These are phyloP conservation scores for Pollenia amentaria DNA, from an alignment of 2,888 invertebrate genomes.

Conservation along the genomic window DNA sequence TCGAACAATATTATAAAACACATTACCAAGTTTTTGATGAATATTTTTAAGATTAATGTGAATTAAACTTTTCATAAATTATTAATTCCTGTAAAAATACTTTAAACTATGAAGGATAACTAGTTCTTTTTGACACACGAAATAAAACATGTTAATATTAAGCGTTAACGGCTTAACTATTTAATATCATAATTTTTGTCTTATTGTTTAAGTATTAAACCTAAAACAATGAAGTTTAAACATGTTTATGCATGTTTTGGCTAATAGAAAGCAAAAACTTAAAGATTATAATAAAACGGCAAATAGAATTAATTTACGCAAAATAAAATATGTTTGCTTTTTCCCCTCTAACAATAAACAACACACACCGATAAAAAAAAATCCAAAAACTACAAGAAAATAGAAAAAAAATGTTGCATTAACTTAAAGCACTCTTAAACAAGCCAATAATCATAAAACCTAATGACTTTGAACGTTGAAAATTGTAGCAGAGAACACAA, in stretches of 20 bases:
- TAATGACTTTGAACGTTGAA: conserved; percentile 79
- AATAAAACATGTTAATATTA: too few relatives aligned
- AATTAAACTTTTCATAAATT: too few relatives aligned
- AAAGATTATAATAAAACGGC: conserved; percentile 27
- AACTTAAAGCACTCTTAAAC: conserved; percentile 77
- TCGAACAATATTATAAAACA: too few relatives aligned
- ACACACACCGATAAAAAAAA: conserved; percentile 68
- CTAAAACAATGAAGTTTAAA: neutral
- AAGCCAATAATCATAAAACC: conserved; percentile 84
- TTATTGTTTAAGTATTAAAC: too few relatives aligned
- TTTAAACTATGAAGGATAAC: too few relatives aligned
- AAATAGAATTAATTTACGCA: conserved; percentile 68
- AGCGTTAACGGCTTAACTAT: too few relatives aligned
- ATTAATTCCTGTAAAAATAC: too few relatives aligned
- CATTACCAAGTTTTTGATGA: too few relatives aligned
- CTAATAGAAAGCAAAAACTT: neutral
- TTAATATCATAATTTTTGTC: too few relatives aligned
- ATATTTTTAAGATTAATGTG: too few relatives aligned
- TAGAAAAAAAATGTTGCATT: conserved; percentile 56
- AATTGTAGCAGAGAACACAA: conserved; percentile 52
- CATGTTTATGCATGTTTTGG: neutral
- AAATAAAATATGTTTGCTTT: conserved; percentile 73
- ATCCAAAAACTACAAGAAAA: conserved; percentile 49
- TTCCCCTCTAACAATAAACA: conserved; percentile 63
- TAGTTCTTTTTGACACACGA: too few relatives aligned